Base-by-base conservation (phyloP, 2,888 invertebrate genomes). In the Entomobrya multifasciata region DNA sequence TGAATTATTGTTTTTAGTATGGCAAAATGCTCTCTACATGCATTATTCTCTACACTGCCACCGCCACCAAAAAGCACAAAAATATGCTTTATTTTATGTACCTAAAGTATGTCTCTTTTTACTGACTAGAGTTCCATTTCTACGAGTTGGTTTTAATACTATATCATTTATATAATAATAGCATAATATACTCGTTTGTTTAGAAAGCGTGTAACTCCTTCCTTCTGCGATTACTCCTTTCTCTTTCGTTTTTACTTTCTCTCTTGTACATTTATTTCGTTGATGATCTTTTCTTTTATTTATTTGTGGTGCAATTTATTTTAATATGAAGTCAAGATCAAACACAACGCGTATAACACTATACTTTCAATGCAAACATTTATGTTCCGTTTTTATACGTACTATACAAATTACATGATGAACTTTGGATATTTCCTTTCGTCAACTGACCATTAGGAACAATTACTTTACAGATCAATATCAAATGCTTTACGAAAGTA, bases 1-100 rank as follows among this genome's bases (percentile, higher is more conserved):
- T 87, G 84, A 87, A 87, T 87, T 87, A 87, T 87, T 87, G 84
- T 87, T 80, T 84, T 87, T 84, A 84, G 47, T 77, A 77, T 87
- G 49, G 77, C 83, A 83, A 82, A 83, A 55, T 55, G 83, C 41
- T 77, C 83, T 65, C 76, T 76, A 76, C 83, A 83, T 83, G 36
- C 55, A 76, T 82, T 67, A 83, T 52, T 83, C 67, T 67, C 62
- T 74, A 47, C 47, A 25, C 25, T 25, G 11, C 5, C 49, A 49
- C 49, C 55, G 11, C 55, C 55, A 17, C 55, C 55, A 55, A 55
- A 13, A 27, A 60, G 25, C 11, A 27, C 27, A n/a, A n/a, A n/a
- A n/a, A n/a, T n/a, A n/a, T n/a, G n/a, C n/a, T n/a, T n/a, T n/a
- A n/a, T n/a, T n/a, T n/a, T n/a, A n/a, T n/a, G n/a, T n/a, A n/a